Base-by-base conservation (phyloP, 2,797 vertebrate genomes). In the Gymnodraco acuticeps region DNA sequence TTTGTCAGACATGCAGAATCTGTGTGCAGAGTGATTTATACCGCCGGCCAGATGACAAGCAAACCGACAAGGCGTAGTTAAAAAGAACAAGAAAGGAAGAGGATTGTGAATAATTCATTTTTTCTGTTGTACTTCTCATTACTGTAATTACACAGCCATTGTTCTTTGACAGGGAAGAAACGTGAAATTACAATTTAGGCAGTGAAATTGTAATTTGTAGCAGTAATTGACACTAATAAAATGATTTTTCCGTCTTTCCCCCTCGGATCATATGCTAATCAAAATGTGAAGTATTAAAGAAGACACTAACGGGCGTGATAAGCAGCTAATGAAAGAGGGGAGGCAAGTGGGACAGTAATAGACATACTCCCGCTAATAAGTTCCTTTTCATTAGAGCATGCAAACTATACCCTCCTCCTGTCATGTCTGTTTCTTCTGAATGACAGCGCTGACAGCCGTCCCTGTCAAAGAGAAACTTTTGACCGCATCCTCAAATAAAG, bases 201-300 rank as follows among this genome's bases (percentile, higher is more conserved):
- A 70, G 81, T 83, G 80, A 92, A 93, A 94, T 91, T 84, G 87
- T 92, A 87, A 94, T 94, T 94, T 92, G 88, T 90, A 88, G 81
- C 88, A 75, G 83, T 94, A 95, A 94, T 93, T 94, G 89, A 92
- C 88, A 78, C 86, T 92, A 93, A 95, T 95, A 93, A 93, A 94
- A 92, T 77, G 72, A 87, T 87, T 90, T 78, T 86, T 86, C 77
- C 72, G 42, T 74, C 71, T 83, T 82, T 61, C 75, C 86, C 27
- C 77, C 38, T 72, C 75, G 85, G 91, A 93, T 93, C 91, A 91
- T 87, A 91, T 93, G 89, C 90, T 90, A 92, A 94, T 95, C 89
- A 93, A 88, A 91, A 91, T 92, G 84, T 92, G 93, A 94, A 94
- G 89, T 92, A 94, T 95, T 91, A 92, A 91, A 92, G 89, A 89